Evolutionary conservation across 2,113 vertebrate species (phyloP), one percentile per base, ranked within the genome.

Genomic region (Potamarius usumacintae): DNA sequence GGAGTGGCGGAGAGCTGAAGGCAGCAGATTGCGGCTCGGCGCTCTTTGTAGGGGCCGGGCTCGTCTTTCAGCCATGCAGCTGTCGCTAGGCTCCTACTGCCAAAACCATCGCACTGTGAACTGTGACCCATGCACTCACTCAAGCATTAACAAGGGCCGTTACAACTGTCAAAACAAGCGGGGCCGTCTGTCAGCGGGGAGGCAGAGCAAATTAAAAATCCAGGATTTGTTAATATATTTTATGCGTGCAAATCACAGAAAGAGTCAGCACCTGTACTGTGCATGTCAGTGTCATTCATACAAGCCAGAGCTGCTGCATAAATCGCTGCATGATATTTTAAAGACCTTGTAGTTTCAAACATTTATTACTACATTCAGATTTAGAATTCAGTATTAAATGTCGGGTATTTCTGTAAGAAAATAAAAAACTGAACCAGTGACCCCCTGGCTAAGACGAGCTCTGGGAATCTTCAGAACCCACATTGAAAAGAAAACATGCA

Each of bases 51-150:
- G 69, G 83, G 84, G 85, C 62, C 76, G 58, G 89, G 83, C 88
- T 90, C 58, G 55, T 91, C 88, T 84, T 92, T 92, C 91, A 91
- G 82, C 78, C 80, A 76, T 88, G 88, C 91, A 93, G 90, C 89
- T 92, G 90, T 89, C 86, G 77, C 91, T 89, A 85, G 82, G 84
- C 84, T 92, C 91, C 90, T 90, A 90, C 87, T 91, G 90, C 92
- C 90, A 91, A 88, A 90, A 65, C 76, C 52, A 87, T 91, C 80
- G 86, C 91, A 84, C 89, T 86, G 83, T 91, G 89, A 93, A 90
- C 92, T 91, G 91, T 92, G 89, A 92, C 88, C 87, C 84, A 82
- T 86, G 71, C 74, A 82, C 74, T 82, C 90, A 80, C 85, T 88
- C 88, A 87, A 86, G 84, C 85, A 84, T 90, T 87, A 89, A 89